A percentile compares a stretch with the other conserved stretches of the same genome.
These are phyloP conservation scores for Apamea monoglypha DNA, from an alignment of 2,888 invertebrate species.

Conservation along the genomic window DNA sequence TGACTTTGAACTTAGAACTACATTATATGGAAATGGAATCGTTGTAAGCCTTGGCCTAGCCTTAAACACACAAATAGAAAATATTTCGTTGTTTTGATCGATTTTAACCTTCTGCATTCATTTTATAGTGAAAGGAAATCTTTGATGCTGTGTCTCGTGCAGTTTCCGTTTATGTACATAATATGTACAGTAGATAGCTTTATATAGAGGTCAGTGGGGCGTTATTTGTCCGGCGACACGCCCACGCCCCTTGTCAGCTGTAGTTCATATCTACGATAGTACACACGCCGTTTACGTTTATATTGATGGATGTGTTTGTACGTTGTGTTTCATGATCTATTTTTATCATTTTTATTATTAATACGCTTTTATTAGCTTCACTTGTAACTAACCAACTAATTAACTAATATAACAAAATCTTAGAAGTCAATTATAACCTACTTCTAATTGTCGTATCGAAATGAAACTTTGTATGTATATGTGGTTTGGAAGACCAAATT, in stretches of 20 bases:
- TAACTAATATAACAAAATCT: too few species aligned
- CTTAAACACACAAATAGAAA: neutral
- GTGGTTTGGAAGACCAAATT: too few species aligned
- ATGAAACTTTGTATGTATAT: too few species aligned
- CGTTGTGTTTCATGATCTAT: neutral
- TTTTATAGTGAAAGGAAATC: neutral
- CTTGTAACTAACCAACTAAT: too few species aligned
- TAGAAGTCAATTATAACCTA: too few species aligned
- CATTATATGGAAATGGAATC: neutral
- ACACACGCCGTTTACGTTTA: neutral
- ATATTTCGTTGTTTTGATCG: neutral
- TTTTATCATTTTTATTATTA: too few species aligned
- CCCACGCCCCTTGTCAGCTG: constrained; percentile 30
- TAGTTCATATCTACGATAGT: neutral
- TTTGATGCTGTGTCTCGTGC: constrained; percentile 10
- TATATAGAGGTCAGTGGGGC: constrained; percentile 15
- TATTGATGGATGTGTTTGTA: neutral
- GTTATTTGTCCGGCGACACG: constrained; percentile 18
- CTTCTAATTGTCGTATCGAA: too few species aligned
- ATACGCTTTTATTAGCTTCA: too few species aligned
- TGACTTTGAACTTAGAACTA: neutral
- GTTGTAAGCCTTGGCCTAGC: neutral
- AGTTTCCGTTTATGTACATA: constrained; percentile 24
- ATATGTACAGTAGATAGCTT: constrained; percentile 11
- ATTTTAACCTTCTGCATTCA: constrained; percentile 4